Base-by-base conservation (phyloP, 2,797 vertebrate genomes). In the Crossoptilon crossoptilon region DNA sequence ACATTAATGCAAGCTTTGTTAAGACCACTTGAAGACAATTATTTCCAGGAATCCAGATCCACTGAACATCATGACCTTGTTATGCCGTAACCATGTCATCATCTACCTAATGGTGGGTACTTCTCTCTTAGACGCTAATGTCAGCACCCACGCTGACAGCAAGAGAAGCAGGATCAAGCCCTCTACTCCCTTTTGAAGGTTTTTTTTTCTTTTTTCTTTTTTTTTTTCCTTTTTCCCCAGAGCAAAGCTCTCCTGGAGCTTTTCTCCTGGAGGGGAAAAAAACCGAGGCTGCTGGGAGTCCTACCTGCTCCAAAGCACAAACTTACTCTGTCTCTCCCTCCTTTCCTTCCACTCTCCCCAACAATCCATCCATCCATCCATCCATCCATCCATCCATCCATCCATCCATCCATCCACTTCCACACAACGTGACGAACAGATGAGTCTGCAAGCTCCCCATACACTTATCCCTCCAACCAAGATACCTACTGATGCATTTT, bases 401-500 rank as follows among this genome's bases (percentile, higher is more conserved):
- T 16, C 6, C 33, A 37, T 6, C 59, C 58, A 39, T 26, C n/a
- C n/a, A 60, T 10, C 33, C 60, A 41, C 62, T 31, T 63, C 39
- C 24, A 23, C 9, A 19, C 0, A 4, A 14, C 31, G 33, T 4
- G 33, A 51, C 44, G 37, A 69, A 75, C 9, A 60, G 63, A 31
- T 27, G 14, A 77, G 4, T 1, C 1, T 68, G 26, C 60, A 46
- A 51, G 24, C 4, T 53, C 8, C 73, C 17, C 24, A 37, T 29
- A 26, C 10, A 39, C 82, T 56, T 10, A 14, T 26, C 22, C 12
- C 55, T 89, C 90, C 16, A 4, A 53, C 53, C 2, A 6, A 82
- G 93, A 95, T 97, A 99, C 99, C 98, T 98, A 99, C 99, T 99
- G 98, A 99, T 98, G 97, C 99, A 99, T 98, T 99, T 99, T 74